These are phyloP conservation scores for Lasioglossum albipes DNA, from an alignment of 1,140 invertebrate genomes.

Conservation along the genomic window DNA sequence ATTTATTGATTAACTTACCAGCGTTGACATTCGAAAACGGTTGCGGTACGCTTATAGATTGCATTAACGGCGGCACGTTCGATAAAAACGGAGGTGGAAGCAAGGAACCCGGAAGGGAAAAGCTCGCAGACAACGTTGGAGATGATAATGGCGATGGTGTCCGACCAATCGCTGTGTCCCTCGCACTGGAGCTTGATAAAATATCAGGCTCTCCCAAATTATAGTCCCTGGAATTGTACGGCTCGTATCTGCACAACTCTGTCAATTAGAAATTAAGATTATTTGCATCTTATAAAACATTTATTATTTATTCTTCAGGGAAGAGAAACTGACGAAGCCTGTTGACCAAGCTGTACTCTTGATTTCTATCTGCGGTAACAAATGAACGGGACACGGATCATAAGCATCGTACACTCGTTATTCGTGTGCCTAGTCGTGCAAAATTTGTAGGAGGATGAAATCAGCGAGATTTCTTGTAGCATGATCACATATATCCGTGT, in stretches of 20 bases:
- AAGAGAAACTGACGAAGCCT: no score
- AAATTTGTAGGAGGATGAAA: no score
- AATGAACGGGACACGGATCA: no score
- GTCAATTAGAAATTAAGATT: slow-evolving; percentile 7
- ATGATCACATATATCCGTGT: no score
- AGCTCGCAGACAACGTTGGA: slow-evolving; percentile 50
- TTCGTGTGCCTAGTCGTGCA: no score
- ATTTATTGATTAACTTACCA: slow-evolving; percentile 20
- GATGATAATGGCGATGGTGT: slow-evolving; percentile 52
- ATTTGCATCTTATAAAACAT: not conserved
- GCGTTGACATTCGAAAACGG: slow-evolving; percentile 44
- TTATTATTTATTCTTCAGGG: no score
- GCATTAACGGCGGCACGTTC: slow-evolving; percentile 56
- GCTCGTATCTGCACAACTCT: slow-evolving; percentile 63
- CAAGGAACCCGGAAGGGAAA: slow-evolving; percentile 58
- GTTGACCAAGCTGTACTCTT: no score
- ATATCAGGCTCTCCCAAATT: slow-evolving; percentile 47
- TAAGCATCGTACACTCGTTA: no score
- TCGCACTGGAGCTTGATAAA: slow-evolving; percentile 34
- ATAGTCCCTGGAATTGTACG: slow-evolving; percentile 51
- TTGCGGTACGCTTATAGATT: slow-evolving; percentile 59
- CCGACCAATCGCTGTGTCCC: slow-evolving; percentile 26
- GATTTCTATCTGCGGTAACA: no score
- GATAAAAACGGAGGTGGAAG: slow-evolving; percentile 59
- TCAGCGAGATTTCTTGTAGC: no score